phyloP scores from a whole-genome alignment of 2,113 vertebrate genomes.

The Podilymbus podiceps region DNA sequence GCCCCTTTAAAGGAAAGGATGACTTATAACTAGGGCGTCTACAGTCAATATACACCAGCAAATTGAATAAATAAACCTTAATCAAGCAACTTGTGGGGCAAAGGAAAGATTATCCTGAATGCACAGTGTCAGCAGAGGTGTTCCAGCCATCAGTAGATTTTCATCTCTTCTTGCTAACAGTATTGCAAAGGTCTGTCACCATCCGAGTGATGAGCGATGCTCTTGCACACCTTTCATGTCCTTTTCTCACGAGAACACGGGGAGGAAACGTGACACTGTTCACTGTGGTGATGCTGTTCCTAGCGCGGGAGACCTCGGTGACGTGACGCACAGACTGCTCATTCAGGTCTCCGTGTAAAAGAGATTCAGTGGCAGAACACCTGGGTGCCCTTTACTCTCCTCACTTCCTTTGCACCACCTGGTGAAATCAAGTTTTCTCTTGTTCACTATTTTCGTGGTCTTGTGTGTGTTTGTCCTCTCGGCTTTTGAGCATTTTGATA shows the following conservation, averaged over 20 bases:
- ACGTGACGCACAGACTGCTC: fast-evolving
- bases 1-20: not conserved
- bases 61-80: not conserved
- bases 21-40: not conserved
- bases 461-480: not conserved
- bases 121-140: not conserved
- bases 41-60: fast-evolving
- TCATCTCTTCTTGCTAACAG: not conserved
- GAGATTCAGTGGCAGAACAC: not conserved
- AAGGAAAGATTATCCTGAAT: not conserved
- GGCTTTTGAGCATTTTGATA: not conserved
- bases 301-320: not conserved
- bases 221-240: not conserved
- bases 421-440: not conserved
- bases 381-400: not conserved
- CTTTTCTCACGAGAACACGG: not conserved
- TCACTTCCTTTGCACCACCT: too few relatives aligned
- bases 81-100: not conserved
- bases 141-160: not conserved
- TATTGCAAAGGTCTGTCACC: not conserved
- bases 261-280: not conserved
- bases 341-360: not conserved
- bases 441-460: not conserved
- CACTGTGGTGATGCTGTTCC: not conserved
- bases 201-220: not conserved